Base-by-base conservation (phyloP, 2,888 invertebrate genomes). In the Morinoia aosen region DNA sequence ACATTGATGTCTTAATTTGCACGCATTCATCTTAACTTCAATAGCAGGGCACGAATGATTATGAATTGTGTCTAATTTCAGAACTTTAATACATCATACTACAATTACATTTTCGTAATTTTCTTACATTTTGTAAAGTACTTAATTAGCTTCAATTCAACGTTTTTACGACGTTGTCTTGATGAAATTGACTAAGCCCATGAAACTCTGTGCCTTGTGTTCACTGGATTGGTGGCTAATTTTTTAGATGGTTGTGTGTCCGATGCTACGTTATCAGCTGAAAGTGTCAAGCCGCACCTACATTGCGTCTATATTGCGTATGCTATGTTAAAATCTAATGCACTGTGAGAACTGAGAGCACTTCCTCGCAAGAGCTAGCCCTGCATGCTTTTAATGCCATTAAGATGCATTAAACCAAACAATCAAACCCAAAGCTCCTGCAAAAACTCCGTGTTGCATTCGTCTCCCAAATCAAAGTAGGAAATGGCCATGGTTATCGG, bases 311-410 rank as follows among this genome's bases (percentile, higher is more conserved):
- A 57, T 93, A 90, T 48, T 40, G 90, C 90, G 57, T 19, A 16
- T 90, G 90, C 90, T n/a, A 57, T 57, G 93, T 93, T 93, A 93
- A 93, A 93, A 93, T 93, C 93, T 93, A 93, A 93, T 93, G 93
- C 93, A 93, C 57, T 33, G 48, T 33, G 48, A 93, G 93, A 93
- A 48, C 93, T 93, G 14, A 33, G 58, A 93, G 57, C 93, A 93
- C 93, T 93, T 57, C 93, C 57, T 48, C 93, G 48, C 19, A 16
- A 33, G 16, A 12, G 25, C 56, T 57, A 33, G 93, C 33, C 93
- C 56, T 57, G 93, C 57, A 93, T 93, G 93, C 93, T 57, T 57
- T 57, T 57, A 93, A 57, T 93, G 57, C 93, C 93, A 93, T 93
- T 93, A 93, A 57, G 57, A 57, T 57, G 93, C 93, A 93, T 93